Base-by-base conservation (phyloP, 2,888 invertebrate genomes). In the Cantharis flavilabris region DNA sequence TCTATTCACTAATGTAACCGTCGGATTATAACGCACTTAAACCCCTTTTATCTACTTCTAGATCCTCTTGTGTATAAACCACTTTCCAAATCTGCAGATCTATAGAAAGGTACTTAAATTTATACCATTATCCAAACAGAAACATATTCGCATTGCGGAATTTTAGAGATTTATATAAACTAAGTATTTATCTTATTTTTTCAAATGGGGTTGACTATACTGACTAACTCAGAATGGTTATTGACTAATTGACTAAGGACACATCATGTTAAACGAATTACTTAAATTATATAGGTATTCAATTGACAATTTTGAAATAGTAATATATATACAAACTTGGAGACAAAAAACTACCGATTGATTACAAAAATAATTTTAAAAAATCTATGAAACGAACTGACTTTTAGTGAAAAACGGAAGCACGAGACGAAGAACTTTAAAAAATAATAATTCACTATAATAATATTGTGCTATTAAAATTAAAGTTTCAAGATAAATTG, bases 21-120 rank as follows among this genome's bases (percentile, higher is more conserved):
- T 81, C 83, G 84, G 87, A 87, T 87, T 87, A 87, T 87, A 87
- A 87, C 86, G 86, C 87, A 87, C 87, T 87, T 86, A 87, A 86
- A 87, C 84, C 85, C 85, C 86, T 86, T 85, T 85, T 84, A 85
- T 85, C 84, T 84, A 82, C 83, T 83, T 80, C 81, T 79, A 83
- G 83, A 86, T 86, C 86, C 86, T 84, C 86, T 86, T 86, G 84
- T 83, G 83, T 82, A 83, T 83, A 83, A 84, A 84, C 82, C 84
- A 81, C 83, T 82, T 82, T 81, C 76, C 74, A 80, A 80, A 79
- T 78, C 80, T 79, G 77, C 62, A 80, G 73, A 77, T 81, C 77
- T 77, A 81, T 80, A 73, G 79, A 77, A 80, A 80, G 81, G 78
- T 81, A 82, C 80, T 81, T 80, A 78, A 81, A 78, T 76, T 79